Conservation (phyloP, 2,888 invertebrate species). For the Seira ritae region DNA sequence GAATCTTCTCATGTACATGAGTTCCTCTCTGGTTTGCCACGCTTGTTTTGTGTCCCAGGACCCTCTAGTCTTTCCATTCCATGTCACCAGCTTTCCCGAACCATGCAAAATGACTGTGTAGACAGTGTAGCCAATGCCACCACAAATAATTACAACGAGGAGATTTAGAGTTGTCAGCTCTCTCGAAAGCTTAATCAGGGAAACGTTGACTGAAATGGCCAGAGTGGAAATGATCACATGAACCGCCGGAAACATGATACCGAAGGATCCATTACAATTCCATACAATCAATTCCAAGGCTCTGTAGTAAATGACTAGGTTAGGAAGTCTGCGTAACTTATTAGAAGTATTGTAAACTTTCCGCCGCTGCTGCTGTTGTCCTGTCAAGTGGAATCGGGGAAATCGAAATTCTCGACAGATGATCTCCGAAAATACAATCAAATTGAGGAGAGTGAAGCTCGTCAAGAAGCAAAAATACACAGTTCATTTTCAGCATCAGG, state of each 20-base stretch:
- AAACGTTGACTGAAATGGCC: not conserved
- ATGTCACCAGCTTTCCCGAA: not conserved
- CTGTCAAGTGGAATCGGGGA: not conserved
- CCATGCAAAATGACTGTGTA: not conserved
- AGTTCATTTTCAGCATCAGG: not conserved
- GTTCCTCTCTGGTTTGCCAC: not conserved
- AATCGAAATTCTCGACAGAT: slow-evolving; percentile 16
- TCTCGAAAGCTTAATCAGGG: not conserved
- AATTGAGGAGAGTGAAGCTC: not conserved
- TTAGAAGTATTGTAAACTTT: not conserved
- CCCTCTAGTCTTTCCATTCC: not conserved
- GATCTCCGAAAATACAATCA: slow-evolving; percentile 32
- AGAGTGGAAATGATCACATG: not conserved
- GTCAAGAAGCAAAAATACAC: not conserved
- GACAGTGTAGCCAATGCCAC: not conserved
- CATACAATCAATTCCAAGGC: not conserved
- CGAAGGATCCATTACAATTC: not conserved
- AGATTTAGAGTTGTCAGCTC: not conserved
- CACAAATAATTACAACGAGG: not conserved
- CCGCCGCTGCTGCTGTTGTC: too few relatives aligned
- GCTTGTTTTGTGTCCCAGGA: slow-evolving; percentile 37
- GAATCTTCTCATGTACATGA: not conserved
- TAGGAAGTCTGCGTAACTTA: not conserved
- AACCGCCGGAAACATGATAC: not conserved
- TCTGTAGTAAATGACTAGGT: not conserved